Conservation (phyloP, 35 echinoderm and acorn worm species). For the Holothuria glaberrima region DNA sequence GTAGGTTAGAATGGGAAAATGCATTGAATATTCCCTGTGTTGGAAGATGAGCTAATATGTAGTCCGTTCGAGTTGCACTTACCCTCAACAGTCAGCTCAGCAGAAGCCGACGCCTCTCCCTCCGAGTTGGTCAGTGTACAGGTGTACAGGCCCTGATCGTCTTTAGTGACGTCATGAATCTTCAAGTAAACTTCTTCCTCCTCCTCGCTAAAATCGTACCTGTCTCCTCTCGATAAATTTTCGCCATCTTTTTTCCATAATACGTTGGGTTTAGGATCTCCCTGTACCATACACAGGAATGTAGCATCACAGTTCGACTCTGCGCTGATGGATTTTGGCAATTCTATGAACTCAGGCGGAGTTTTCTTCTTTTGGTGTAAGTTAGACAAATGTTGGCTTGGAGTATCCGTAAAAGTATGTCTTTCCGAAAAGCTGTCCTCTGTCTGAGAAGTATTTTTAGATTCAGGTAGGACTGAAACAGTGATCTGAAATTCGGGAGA, state of each 20-base stretch:
- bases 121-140: slow-evolving; percentile 69
- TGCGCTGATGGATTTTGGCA: slow-evolving; percentile 68
- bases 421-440: not conserved
- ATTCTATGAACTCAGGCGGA: slow-evolving; percentile 67
- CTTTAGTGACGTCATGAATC: slow-evolving; percentile 60
- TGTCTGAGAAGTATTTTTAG: not conserved
- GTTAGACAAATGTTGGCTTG: not conserved
- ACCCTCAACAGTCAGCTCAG: slow-evolving; percentile 73
- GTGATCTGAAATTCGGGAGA: slow-evolving; percentile 38
- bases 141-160: slow-evolving; percentile 80
- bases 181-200: slow-evolving; percentile 60
- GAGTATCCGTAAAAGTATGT: not conserved
- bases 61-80: not conserved
- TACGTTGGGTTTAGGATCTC: slow-evolving; percentile 69
- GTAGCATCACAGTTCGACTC: slow-evolving; percentile 52
- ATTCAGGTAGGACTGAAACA: slow-evolving; percentile 11
- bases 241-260: slow-evolving; percentile 79
- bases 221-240: slow-evolving; percentile 46
- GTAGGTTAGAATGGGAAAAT: no score
- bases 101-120: slow-evolving; percentile 65
- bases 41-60: no score
- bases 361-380: slow-evolving; percentile 25
- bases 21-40: no score
- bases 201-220: slow-evolving; percentile 71
- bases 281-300: slow-evolving; percentile 78